phyloP scores from a whole-genome alignment of 2,797 vertebrate genomes.

The Apogon hyalosoma region DNA sequence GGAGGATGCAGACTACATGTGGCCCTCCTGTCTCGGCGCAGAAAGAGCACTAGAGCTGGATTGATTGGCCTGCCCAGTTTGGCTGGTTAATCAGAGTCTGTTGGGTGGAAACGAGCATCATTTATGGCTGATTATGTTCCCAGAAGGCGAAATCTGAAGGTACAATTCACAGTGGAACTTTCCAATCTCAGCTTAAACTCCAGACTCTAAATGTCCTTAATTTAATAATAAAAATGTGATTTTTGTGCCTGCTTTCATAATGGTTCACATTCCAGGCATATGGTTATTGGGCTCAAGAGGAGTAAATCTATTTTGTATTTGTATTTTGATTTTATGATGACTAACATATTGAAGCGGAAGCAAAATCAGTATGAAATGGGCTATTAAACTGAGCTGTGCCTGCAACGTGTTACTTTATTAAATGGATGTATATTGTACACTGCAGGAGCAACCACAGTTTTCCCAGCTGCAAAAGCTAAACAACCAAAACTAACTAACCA shows the following conservation, averaged over 20 bases:
- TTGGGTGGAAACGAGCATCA: slow-evolving; percentile 69
- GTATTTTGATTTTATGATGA: slow-evolving; percentile 1
- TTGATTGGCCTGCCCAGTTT: slow-evolving; percentile 76
- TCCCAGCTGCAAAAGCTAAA: slow-evolving; percentile 13
- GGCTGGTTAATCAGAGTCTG: slow-evolving; percentile 78
- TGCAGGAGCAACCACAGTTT: background rate
- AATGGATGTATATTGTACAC: background rate
- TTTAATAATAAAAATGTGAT: slow-evolving; percentile 36
- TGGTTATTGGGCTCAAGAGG: background rate
- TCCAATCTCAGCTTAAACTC: slow-evolving; percentile 44
- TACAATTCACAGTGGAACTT: slow-evolving; percentile 60
- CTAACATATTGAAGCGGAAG: background rate
- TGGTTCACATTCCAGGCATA: slow-evolving; percentile 17
- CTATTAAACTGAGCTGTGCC: too few relatives aligned
- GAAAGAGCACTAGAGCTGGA: slow-evolving; percentile 69
- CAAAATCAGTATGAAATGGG: background rate
- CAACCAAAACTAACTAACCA: slow-evolving; percentile 11
- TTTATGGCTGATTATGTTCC: slow-evolving; percentile 79
- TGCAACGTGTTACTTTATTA: background rate
- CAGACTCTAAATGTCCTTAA: slow-evolving; percentile 38
- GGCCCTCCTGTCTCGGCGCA: slow-evolving; percentile 49
- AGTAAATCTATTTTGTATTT: background rate
- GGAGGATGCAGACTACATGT: slow-evolving; percentile 38
- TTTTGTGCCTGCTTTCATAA: slow-evolving; percentile 23
- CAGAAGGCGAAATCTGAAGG: slow-evolving; percentile 57